These are phyloP conservation scores for Acipenser ruthenus DNA, from an alignment of 2,797 vertebrate genomes.

Conservation along the genomic window DNA sequence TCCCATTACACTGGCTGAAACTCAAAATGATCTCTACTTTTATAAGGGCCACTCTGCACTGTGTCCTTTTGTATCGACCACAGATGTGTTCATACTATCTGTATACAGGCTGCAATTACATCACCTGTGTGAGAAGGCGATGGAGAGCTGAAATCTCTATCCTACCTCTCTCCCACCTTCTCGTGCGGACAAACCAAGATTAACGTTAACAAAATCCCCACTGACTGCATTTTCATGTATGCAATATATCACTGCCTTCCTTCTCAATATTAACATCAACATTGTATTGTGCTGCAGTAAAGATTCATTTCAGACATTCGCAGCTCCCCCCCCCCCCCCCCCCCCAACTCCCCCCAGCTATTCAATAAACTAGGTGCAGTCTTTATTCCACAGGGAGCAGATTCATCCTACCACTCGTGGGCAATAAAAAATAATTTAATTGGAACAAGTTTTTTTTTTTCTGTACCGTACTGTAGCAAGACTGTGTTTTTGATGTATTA, in stretches of 20 bases:
- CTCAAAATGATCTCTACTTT: no score
- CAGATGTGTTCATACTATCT: no score
- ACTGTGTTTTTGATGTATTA: neutral
- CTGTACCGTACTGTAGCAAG: neutral
- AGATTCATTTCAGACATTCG: neutral
- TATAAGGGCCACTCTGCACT: no score
- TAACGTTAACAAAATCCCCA: no score
- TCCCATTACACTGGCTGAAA: no score
- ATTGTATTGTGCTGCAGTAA: neutral
- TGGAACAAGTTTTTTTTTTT: neutral
- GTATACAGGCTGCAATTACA: no score
- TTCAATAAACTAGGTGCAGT: neutral
- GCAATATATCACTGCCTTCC: neutral
- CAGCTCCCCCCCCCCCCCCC: neutral
- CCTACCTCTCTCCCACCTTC: no score
- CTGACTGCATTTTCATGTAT: no score
- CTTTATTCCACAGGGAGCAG: neutral
- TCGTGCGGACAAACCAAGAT: no score
- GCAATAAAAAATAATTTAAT: slow-evolving; percentile 1
- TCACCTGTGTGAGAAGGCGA: no score
- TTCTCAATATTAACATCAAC: neutral
- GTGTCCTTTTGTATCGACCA: no score
- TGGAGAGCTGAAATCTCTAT: no score
- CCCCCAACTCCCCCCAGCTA: neutral
- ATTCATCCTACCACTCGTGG: neutral